Evolutionary conservation across 2,888 invertebrate genomes (phyloP).

Genomic region (Lottia gigantea): DNA sequence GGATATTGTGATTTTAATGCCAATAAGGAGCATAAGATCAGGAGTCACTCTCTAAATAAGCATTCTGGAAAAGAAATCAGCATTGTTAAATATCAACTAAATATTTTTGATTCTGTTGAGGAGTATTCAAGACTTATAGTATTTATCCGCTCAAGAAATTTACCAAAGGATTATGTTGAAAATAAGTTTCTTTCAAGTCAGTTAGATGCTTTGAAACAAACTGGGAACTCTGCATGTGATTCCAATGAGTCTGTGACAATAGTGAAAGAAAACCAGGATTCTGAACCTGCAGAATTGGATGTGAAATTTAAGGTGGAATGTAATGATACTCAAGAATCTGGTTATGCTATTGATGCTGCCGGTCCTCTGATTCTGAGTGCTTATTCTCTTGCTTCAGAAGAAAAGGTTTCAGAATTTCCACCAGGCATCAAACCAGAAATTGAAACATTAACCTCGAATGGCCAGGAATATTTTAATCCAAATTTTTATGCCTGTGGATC

Average conservation of each 20-base stretch:
- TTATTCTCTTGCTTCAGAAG: neutral
- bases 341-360: neutral
- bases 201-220: neutral
- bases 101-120: neutral
- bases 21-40: neutral
- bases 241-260: too few relatives aligned
- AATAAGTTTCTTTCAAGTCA: neutral
- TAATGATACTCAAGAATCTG: neutral
- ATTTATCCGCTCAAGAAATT: neutral
- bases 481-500: slow-evolving; percentile 2
- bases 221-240: neutral
- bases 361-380: neutral
- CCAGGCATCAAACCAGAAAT: neutral
- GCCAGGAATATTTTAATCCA: neutral
- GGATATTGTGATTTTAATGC: neutral
- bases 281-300: neutral
- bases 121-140: neutral
- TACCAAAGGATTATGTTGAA: neutral
- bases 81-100: neutral
- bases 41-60: neutral
- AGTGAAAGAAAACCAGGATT: neutral
- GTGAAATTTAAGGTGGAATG: neutral
- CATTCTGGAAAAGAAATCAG: neutral
- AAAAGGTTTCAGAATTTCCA: neutral
- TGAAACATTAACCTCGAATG: neutral